A percentile compares a stretch with the other conserved stretches of the same genome.
Conservation (phyloP, 2,888 invertebrate species). For the Panopea generosa region DNA sequence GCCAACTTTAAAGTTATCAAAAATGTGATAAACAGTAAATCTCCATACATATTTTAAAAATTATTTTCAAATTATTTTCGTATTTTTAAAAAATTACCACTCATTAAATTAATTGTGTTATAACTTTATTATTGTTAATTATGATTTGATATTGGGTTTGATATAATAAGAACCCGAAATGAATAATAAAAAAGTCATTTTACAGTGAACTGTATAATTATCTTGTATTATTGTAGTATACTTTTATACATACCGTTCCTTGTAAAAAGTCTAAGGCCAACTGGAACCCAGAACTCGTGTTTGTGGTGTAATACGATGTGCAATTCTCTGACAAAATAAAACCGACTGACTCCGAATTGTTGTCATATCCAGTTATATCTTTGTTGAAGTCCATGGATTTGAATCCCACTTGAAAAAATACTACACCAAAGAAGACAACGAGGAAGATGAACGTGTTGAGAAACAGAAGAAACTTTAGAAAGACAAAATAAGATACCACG, state of each 20-base stretch:
- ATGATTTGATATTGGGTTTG: no score
- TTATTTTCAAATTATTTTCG: no score
- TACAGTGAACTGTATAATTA: no score
- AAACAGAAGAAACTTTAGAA: constrained; percentile 93
- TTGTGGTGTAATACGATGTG: constrained; percentile 64
- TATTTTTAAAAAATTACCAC: no score
- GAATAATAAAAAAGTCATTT: no score
- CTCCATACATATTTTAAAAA: no score
- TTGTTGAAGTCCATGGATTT: constrained; percentile 44
- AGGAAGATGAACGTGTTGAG: constrained; percentile 91
- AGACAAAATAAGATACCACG: constrained; percentile 90
- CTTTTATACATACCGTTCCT: constrained; percentile 78
- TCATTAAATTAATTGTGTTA: no score
- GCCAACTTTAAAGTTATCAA: no score
- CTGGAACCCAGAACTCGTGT: constrained; percentile 63
- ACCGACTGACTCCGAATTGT: constrained; percentile 30
- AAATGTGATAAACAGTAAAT: no score
- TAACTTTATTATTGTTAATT: no score
- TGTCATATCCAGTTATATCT: constrained; percentile 54
- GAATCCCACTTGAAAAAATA: constrained; percentile 87
- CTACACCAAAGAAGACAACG: constrained; percentile 89
- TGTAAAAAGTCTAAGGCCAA: constrained; percentile 76
- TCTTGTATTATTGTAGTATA: no score
- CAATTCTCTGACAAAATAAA: constrained; percentile 61
- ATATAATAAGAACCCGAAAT: no score